phyloP scores from a whole-genome alignment of 2,888 invertebrate genomes.

The Drosophila sordidula region DNA sequence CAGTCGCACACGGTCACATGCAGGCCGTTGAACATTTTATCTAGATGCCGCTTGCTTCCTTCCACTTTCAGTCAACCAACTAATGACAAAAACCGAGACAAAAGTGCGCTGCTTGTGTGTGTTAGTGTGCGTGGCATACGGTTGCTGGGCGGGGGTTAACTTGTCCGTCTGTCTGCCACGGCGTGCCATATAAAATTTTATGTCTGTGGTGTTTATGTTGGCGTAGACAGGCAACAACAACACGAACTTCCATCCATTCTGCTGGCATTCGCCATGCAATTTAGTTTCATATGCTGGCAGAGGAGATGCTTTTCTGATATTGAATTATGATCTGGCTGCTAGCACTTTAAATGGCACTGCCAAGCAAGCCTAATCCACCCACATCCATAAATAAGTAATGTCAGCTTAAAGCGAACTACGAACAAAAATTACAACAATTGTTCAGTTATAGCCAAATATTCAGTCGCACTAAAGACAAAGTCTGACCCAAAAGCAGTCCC shows the following conservation, averaged over 20 bases:
- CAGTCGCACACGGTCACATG: slow-evolving; percentile 47
- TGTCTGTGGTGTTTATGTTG: slow-evolving; percentile 66
- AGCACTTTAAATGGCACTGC: slow-evolving; percentile 59
- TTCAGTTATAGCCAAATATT: slow-evolving; percentile 24
- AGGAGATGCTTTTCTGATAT: slow-evolving; percentile 68
- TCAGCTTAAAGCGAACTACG: slow-evolving; percentile 45
- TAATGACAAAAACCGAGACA: slow-evolving; percentile 77
- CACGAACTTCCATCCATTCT: slow-evolving; percentile 30
- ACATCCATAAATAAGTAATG: slow-evolving; percentile 57
- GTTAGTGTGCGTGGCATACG: slow-evolving; percentile 10
- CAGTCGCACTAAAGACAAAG: not conserved
- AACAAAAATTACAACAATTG: slow-evolving; percentile 39
- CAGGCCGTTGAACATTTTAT: slow-evolving; percentile 78
- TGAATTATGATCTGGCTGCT: slow-evolving; percentile 71
- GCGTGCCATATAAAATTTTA: slow-evolving; percentile 74
- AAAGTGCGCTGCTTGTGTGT: slow-evolving; percentile 55
- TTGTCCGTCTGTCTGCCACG: slow-evolving; percentile 38
- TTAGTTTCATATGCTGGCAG: slow-evolving; percentile 70
- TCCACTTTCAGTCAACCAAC: slow-evolving; percentile 62
- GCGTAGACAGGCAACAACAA: slow-evolving; percentile 50
- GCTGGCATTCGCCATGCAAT: slow-evolving; percentile 62
- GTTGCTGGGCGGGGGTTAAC: slow-evolving; percentile 22
- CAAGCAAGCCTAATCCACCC: slow-evolving; percentile 23
- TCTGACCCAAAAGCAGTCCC: not conserved
- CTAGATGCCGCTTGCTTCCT: slow-evolving; percentile 61